phyloP scores from a whole-genome alignment of 2,888 invertebrate genomes.

The Lasiommata megera region DNA sequence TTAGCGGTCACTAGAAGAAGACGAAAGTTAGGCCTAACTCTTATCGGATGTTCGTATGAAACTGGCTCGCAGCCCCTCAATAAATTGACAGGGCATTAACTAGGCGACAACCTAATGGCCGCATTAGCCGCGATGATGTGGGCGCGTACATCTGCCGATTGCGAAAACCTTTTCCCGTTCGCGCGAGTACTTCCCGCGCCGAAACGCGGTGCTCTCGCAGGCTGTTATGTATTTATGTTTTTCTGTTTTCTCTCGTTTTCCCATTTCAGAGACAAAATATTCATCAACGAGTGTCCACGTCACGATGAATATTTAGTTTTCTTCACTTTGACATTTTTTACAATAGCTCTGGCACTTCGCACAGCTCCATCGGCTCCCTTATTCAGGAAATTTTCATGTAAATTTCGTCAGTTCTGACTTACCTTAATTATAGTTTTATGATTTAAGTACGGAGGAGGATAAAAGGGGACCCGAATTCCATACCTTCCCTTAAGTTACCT shows the following conservation, averaged over 20 bases:
- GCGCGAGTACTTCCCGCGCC: slow-evolving; percentile 1
- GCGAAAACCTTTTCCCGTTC: background rate
- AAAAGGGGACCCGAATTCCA: no score
- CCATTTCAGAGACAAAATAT: background rate
- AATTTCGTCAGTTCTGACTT: no score
- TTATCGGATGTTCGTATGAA: background rate
- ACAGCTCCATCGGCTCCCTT: no score
- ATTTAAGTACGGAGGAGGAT: no score
- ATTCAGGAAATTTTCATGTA: no score
- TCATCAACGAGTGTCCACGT: background rate
- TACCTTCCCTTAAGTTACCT: no score
- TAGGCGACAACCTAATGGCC: slow-evolving; percentile 9
- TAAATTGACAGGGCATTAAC: slow-evolving; percentile 14
- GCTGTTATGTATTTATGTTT: background rate
- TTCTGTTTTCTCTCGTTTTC: background rate
- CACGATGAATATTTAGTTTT: background rate
- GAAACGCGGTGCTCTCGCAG: background rate
- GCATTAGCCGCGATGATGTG: slow-evolving; percentile 12
- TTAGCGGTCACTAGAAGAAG: no score
- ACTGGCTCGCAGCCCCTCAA: background rate
- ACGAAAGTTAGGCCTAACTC: background rate
- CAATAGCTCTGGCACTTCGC: background rate
- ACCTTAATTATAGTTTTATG: no score
- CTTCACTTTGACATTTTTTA: background rate
- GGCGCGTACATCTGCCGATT: background rate